Evolutionary conservation across 2,797 vertebrate species (phyloP).

Genomic region (Cuculus canorus): DNA sequence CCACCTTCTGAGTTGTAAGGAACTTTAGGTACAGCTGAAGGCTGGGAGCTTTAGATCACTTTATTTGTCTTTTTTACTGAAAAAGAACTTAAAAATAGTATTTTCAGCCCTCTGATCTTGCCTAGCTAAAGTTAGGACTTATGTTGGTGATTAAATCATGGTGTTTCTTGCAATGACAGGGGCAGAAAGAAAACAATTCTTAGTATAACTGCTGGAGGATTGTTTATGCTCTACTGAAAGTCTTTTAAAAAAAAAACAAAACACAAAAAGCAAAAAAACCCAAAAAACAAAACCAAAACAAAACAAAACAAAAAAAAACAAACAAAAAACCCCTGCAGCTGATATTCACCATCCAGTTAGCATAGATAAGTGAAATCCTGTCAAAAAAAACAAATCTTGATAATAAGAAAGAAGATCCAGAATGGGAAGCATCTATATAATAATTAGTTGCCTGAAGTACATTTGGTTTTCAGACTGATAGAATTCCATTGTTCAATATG

Average conservation of each 20-base stretch:
- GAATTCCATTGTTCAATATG: neutral
- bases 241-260: no score
- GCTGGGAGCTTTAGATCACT: neutral
- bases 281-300: no score
- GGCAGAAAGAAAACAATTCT: neutral
- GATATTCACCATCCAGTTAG: neutral
- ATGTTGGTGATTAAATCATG: neutral
- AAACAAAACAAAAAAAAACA: no score
- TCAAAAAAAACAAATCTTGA: neutral
- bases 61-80: neutral
- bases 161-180: neutral
- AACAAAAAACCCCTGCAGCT: no score
- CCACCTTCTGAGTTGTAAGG: neutral
- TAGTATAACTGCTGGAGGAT: neutral
- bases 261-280: no score
- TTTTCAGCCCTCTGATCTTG: neutral
- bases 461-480: neutral
- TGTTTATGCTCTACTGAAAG: rapidly evolving
- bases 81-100: rapidly evolving
- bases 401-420: neutral
- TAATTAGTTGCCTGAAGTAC: neutral
- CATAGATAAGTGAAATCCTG: neutral
- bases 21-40: neutral
- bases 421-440: neutral
- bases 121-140: neutral